Evolutionary conservation across 2,113 vertebrate species (phyloP), one percentile per base, ranked within the genome.

Genomic region (Pachyramphus minor): DNA sequence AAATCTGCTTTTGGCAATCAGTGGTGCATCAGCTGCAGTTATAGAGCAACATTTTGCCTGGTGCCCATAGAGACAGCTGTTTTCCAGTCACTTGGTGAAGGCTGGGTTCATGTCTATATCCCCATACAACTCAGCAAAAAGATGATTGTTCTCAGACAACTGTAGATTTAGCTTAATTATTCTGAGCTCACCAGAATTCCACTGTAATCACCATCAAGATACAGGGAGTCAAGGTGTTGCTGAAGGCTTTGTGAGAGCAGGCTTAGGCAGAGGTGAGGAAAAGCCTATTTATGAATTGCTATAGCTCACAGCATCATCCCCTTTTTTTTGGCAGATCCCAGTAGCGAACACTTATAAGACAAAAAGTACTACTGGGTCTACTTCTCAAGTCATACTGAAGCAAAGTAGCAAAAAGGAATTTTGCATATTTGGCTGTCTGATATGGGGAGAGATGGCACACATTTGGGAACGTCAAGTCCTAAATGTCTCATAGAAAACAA

Each of bases 401-500:
- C 20, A 74, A 68, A 94, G 63, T 5, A 73, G 8, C 11, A 73
- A 79, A 45, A 15, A 81, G 12, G 23, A 72, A 11, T 72, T 93
- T 68, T 86, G 31, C 58, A 31, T 84, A 76, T 86, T 67, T 79
- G 77, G 35, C 83, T 62, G 31, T 63, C 75, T 90, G n/a, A 66
- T 80, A 52, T 1, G 4, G 35, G 52, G 10, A 77, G 12, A 60
- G 22, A 47, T 60, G 27, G 27, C 33, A 45, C 31, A 53, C 1
- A 3, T 18, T 58, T 88, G 14, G 45, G 75, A 90, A 93, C 72
- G 90, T 50, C 18, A 66, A 74, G 83, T 79, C n/a, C 27, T 53
- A 19, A 44, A 16, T 42, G 27, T 86, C 84, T 95, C 69, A 83
- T 49, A 77, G 87, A 87, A 81, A 92, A 83, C 27, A 53, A 88